Evolutionary conservation across 2,113 vertebrate genomes (phyloP), one percentile per base, ranked within the genome.

Genomic region (Catharus bicknelli): DNA sequence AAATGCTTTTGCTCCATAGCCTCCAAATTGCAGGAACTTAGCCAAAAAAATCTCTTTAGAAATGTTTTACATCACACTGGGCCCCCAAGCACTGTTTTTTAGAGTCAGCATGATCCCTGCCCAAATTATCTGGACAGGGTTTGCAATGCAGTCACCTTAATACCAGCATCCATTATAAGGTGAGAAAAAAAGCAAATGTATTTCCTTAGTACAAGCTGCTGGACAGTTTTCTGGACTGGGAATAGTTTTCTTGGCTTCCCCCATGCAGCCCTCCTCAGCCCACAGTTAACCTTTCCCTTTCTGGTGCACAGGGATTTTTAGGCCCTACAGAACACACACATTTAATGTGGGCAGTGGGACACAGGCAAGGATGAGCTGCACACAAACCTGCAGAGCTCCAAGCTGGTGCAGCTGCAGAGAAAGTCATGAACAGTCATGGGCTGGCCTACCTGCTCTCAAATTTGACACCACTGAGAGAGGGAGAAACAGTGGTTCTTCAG

Each of bases 291-390:
- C 16, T 64, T 50, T 73, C 67, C 12, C 20, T 69, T 42, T 64
- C n/a, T 38, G 36, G 4, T 4, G 8, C 7, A 17, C 5, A 19
- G 66, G n/a, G 50, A 2, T 11, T 53, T 17, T 48, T 3, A 29
- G 22, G 43, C 19, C 69, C 66, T 50, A 9, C 26, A 68, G 63
- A 67, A 19, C 14, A 11, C 1, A 3, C 17, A 9, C 8, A 4
- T 27, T 62, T 58, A 7, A 2, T 0, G 0, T 8, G 51, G 10
- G 36, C 0, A 14, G 32, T 22, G 62, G 36, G 14, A 13, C 40
- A 23, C 29, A 27, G 47, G 7, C 10, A 13, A 25, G 25, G 68
- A 30, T 2, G 26, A 81, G 50, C 38, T 11, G 8, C 26, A 3
- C 14, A 11, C 7, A 18, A 10, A 75, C 9, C 22, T 64, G 32